Conservation (phyloP, 1,140 invertebrate species). For the Pachyrhynchus sulphureomaculatus region DNA sequence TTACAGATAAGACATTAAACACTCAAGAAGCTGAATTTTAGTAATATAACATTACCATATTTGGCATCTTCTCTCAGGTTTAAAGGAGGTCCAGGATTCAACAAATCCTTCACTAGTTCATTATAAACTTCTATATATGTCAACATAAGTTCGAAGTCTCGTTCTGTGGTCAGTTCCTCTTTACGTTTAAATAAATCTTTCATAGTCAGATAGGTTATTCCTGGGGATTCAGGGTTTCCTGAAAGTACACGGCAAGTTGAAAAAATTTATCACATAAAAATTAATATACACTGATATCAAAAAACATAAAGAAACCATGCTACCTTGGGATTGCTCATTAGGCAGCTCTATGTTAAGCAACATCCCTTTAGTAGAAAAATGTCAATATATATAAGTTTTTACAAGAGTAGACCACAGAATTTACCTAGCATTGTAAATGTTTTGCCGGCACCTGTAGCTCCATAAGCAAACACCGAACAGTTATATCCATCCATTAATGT, state of each 20-base stretch:
- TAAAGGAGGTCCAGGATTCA: slow-evolving; percentile 75
- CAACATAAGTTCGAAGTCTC: slow-evolving; percentile 74
- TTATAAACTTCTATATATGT: slow-evolving; percentile 90
- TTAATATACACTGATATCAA: too few species aligned
- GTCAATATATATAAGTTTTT: too few species aligned
- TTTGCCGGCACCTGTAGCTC: slow-evolving; percentile 94
- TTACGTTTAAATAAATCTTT: slow-evolving; percentile 86
- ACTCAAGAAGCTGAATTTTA: too few species aligned
- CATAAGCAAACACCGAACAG: slow-evolving; percentile 92
- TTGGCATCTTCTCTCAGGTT: slow-evolving; percentile 83
- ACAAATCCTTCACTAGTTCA: slow-evolving; percentile 89
- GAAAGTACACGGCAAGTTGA: not conserved
- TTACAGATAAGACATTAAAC: too few species aligned
- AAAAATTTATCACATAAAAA: not conserved
- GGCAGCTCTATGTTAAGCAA: too few species aligned
- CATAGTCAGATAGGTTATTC: slow-evolving; percentile 91
- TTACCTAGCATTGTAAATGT: slow-evolving; percentile 95
- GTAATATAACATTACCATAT: slow-evolving; percentile 65
- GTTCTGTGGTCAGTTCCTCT: slow-evolving; percentile 64
- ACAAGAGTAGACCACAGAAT: too few species aligned
- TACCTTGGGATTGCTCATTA: too few species aligned
- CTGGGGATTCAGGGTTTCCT: slow-evolving; percentile 70
- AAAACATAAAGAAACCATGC: too few species aligned
- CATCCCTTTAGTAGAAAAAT: too few species aligned
- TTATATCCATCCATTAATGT: slow-evolving; percentile 83